Percentiles rank a stretch among this genome's conserved stretches.
These are phyloP conservation scores for Agrotis segetum DNA, from an alignment of 2,888 invertebrate genomes.

Conservation along the genomic window DNA sequence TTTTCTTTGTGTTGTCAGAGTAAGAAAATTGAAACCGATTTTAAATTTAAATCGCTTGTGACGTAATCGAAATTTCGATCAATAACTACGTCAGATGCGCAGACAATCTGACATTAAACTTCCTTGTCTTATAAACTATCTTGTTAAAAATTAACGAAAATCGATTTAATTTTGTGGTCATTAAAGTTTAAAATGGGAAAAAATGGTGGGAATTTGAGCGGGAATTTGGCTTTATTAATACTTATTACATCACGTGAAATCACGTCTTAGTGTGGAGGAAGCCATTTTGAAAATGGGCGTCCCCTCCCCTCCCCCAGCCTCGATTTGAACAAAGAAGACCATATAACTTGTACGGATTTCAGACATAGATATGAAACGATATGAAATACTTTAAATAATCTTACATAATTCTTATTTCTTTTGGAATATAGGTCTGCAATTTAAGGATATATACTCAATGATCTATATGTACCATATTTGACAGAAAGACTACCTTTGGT, in stretches of 20 bases:
- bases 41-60: constrained; percentile 2
- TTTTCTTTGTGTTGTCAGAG: constrained; percentile 35
- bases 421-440: neutral
- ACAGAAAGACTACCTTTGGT: too few species aligned
- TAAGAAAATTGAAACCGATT: constrained; percentile 13
- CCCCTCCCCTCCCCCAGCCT: constrained; percentile 68
- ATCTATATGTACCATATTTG: too few species aligned
- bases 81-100: constrained; percentile 49
- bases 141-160: constrained; percentile 3
- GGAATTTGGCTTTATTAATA: constrained; percentile 40
- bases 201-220: constrained; percentile 17
- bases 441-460: too few species aligned
- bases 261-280: constrained; percentile 57
- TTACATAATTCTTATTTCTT: neutral
- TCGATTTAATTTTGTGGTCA: neutral
- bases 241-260: constrained; percentile 74
- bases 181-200: neutral
- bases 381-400: neutral
- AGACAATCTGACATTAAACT: neutral
- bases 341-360: constrained; percentile 13
- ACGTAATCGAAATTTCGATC: constrained; percentile 36
- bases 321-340: constrained; percentile 50
- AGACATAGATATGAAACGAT: neutral
- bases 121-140: constrained; percentile 25
- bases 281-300: constrained; percentile 87